Base-by-base conservation (phyloP, 2,888 invertebrate species). In the Brassicogethes aeneus region DNA sequence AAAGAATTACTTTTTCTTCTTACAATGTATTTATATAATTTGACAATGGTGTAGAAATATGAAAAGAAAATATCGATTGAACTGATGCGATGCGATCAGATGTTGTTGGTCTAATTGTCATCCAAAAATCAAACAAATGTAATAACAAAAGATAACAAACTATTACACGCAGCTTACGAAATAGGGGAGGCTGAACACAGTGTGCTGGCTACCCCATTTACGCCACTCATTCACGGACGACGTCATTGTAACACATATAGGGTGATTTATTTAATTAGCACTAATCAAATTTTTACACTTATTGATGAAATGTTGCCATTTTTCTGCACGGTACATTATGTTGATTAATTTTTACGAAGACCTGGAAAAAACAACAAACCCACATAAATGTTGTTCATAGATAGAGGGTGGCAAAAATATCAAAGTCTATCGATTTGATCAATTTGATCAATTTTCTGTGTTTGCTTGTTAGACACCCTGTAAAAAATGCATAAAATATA, bases 121-220 rank as follows among this genome's bases (percentile, higher is more conserved):
- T 23, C 23, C 47, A 44, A 45, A 40, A 37, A 45, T 44, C 49
- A 46, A 50, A 52, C 47, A 50, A 50, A 49, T 45, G 46, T 52
- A 52, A 50, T 52, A 52, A 53, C 52, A 51, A 53, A 53, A 50
- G 52, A 47, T 54, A 53, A 54, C 54, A 54, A 52, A 52, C 51
- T 51, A 54, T 54, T 54, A 54, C 49, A 53, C 49, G 46, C 50
- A 46, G 47, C 47, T 44, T 46, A 45, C 45, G 48, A 50, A 51
- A 51, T 47, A 41, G 44, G 45, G 51, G 51, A 40, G 43, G 16
- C 34, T 15, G 3, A 36, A 30, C 23, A 23, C 5, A 7, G 10
- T 23, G 10, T 10, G 5, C 10, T 23, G 5, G 23, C 44, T 46
- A 50, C 50, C 50, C 50, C 41, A 45, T 43, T 47, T 49, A 45